Conservation (phyloP, 30 jellyfish, hydroid and myxozoan genomes). For the Rhopilema esculentum region DNA sequence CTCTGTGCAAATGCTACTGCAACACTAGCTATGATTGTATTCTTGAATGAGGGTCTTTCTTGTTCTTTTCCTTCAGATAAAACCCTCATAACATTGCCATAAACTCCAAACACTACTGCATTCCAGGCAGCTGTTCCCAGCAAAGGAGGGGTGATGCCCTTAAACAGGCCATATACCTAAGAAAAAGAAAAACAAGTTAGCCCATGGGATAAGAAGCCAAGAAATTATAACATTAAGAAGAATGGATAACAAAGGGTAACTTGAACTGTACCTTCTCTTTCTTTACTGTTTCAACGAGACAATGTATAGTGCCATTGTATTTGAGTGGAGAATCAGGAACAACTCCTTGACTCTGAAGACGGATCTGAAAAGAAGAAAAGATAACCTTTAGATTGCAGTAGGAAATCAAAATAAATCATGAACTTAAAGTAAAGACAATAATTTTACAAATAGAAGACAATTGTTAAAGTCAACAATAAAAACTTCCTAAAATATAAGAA, state of each 20-base stretch:
- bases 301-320: conserved; percentile 78
- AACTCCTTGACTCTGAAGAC: conserved; percentile 89
- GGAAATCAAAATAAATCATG: neutral
- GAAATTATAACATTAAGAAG: neutral
- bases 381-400: neutral
- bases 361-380: conserved; percentile 30
- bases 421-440: neutral
- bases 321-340: conserved; percentile 26
- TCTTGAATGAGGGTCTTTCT: conserved; percentile 34
- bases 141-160: conserved; percentile 94
- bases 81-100: conserved; percentile 80
- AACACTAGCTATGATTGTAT: conserved; percentile 68
- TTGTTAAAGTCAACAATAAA: too few relatives aligned
- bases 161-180: conserved; percentile 84
- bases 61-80: conserved; percentile 45
- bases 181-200: neutral
- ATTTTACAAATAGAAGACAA: neutral
- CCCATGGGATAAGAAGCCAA: too few relatives aligned
- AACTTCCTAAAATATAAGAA: too few relatives aligned
- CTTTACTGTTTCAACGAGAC: conserved; percentile 75
- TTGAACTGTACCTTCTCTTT: conserved; percentile 65
- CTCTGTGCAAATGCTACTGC: conserved; percentile 83
- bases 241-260: neutral
- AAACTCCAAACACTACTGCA: conserved; percentile 90
- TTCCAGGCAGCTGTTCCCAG: conserved; percentile 95